Base-by-base conservation (phyloP, 2,113 vertebrate species). In the Macrotis lagotis region DNA sequence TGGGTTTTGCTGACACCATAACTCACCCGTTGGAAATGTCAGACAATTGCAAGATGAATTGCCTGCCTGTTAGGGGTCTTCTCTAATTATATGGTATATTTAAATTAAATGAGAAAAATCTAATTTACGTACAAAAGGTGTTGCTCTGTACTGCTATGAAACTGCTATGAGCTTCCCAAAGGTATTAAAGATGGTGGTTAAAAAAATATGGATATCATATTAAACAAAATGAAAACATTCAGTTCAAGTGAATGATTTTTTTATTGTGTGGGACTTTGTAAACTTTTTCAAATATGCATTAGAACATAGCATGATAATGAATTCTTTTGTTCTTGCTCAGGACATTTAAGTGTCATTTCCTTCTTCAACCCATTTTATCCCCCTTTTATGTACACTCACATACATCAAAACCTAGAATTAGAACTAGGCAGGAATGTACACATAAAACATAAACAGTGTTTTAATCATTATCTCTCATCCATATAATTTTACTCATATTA, bases 31-130 rank as follows among this genome's bases (percentile, higher is more conserved):
- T 95, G 89, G 89, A 97, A 96, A 96, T 96, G 91, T 90, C 96
- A 96, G 92, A 25, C 90, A 90, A 74, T 96, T 51, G n/a, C 91
- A 95, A 96, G 50, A 97, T 94, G 48, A 95, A 94, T 95, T 95
- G 5, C 3, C 37, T 96, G 37, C 50, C 53, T 88, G 94, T 89
- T 7, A 97, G 44, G 47, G 52, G 91, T 91, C 44, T 97, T 91
- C 44, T 97, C 93, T 93, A 97, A 97, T 97, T 96, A 66, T 89
- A 94, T 25, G 11, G 89, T 94, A 51, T 91, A 96, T 96, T 93
- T 93, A 97, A 96, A 10, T 50, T 94, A 97, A 96, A 90, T 28
- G 66, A 90, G 91, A 96, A n/a, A 89, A 93, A 52, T 50, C 48
- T 74, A 88, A 95, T 94, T 97, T 95, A 94, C 95, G 25, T 96